Percentiles rank a stretch among this genome's conserved stretches.
Evolutionary conservation across 2,888 invertebrate species (phyloP).

Genomic region (Andrena minutula): DNA sequence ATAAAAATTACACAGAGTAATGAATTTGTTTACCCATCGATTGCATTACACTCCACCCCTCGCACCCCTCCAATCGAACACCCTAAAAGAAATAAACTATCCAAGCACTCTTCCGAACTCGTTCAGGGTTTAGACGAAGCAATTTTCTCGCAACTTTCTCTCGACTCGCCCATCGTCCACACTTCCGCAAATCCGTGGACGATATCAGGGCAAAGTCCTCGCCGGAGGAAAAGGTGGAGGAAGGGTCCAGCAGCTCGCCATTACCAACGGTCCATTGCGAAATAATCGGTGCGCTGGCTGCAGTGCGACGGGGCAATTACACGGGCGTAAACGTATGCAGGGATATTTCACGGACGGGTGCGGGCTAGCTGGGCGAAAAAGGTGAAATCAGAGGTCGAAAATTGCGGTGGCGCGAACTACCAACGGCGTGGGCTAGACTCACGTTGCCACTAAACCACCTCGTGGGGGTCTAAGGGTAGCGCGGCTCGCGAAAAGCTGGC

Average conservation of each 20-base stretch:
- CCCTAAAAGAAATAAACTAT: no score
- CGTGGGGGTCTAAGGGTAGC: conserved; percentile 26
- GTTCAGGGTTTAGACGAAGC: conserved; percentile 12
- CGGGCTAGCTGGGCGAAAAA: conserved; percentile 18
- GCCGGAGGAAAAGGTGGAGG: no score
- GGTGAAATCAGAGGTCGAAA: conserved; percentile 38
- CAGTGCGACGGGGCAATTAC: conserved; percentile 41
- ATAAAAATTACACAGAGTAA: no score
- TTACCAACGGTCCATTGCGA: conserved; percentile 2
- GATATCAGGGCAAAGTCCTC: not conserved
- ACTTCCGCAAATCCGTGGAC: conserved; percentile 9
- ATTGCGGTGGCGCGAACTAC: conserved; percentile 39
- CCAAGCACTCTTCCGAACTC: not conserved
- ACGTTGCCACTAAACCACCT: conserved; percentile 41
- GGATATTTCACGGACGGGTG: conserved; percentile 33
- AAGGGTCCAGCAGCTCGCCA: no score
- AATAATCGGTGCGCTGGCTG: conserved; percentile 36
- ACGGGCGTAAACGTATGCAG: conserved; percentile 41
- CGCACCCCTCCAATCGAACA: no score
- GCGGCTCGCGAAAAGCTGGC: conserved; percentile 4
- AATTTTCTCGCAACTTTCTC: conserved; percentile 15
- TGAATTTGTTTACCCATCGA: no score
- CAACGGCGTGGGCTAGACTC: conserved; percentile 15
- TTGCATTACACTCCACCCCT: no score
- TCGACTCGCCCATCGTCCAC: conserved; percentile 4